Evolutionary conservation across 2,888 invertebrate species (phyloP).

Genomic region (Lucinisca nassula): DNA sequence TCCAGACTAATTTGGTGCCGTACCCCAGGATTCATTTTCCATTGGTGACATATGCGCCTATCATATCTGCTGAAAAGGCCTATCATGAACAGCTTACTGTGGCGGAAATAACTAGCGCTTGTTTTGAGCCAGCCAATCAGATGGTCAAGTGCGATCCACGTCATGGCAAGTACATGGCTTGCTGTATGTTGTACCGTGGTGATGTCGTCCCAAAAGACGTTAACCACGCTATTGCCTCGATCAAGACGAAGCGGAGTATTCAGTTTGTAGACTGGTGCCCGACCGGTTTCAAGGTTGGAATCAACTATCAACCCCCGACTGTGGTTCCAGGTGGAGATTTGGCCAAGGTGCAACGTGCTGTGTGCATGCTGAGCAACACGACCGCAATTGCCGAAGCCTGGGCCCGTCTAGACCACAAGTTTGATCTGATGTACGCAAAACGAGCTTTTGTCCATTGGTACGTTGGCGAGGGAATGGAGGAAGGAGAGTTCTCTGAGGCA

Average conservation of each 20-base stretch:
- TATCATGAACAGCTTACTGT: slow-evolving; percentile 79
- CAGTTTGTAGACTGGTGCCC: slow-evolving; percentile 86
- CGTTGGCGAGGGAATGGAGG: slow-evolving; percentile 88
- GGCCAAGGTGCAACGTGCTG: slow-evolving; percentile 89
- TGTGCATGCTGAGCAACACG: slow-evolving; percentile 89
- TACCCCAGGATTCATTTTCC: slow-evolving; percentile 93
- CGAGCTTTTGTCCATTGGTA: slow-evolving; percentile 87
- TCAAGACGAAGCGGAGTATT: slow-evolving; percentile 74
- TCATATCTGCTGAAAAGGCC: slow-evolving; percentile 96
- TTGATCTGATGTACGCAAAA: slow-evolving; percentile 84
- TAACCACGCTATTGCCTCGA: slow-evolving; percentile 74
- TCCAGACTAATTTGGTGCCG: slow-evolving; percentile 88
- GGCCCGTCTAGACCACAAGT: slow-evolving; percentile 87
- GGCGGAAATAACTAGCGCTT: slow-evolving; percentile 83
- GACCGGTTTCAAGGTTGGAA: slow-evolving; percentile 90
- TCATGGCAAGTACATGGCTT: slow-evolving; percentile 88
- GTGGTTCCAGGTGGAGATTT: slow-evolving; percentile 95
- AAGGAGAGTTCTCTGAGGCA: slow-evolving; percentile 82
- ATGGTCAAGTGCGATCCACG: slow-evolving; percentile 87
- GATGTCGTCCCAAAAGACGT: slow-evolving; percentile 85
- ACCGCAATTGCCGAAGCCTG: slow-evolving; percentile 89
- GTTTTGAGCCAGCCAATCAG: slow-evolving; percentile 85
- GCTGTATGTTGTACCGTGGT: slow-evolving; percentile 82
- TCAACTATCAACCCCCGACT: slow-evolving; percentile 95
- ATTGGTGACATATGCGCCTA: slow-evolving; percentile 95